A percentile compares a stretch with the other conserved stretches of the same genome.
Evolutionary conservation across 2,888 invertebrate species (phyloP).

Genomic region (Luffia ferchaultella): DNA sequence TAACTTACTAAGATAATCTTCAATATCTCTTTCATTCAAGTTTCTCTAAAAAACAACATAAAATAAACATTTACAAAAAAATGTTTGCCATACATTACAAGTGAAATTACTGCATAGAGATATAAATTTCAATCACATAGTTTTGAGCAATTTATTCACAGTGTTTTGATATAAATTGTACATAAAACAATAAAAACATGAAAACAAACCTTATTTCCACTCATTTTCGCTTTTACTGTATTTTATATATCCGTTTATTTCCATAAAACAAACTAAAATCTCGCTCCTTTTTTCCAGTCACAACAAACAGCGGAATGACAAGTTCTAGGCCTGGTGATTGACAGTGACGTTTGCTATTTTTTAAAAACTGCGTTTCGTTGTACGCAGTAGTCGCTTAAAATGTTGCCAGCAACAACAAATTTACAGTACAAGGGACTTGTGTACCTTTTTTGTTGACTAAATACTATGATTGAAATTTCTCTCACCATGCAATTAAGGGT

Average conservation of each 20-base stretch:
- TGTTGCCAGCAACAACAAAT: conserved; percentile 25
- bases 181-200: conserved; percentile 22
- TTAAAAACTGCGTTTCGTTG: conserved; percentile 23
- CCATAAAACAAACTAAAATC: conserved; percentile 16
- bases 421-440: conserved; percentile 23
- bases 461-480: conserved; percentile 23
- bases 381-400: conserved; percentile 20
- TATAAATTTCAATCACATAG: conserved; percentile 18
- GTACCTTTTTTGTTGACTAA: conserved; percentile 22
- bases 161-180: conserved; percentile 24
- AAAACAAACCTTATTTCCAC: conserved; percentile 22
- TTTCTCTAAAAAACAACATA: conserved; percentile 25
- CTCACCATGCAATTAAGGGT: conserved; percentile 19
- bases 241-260: conserved; percentile 16
- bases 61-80: conserved; percentile 23
- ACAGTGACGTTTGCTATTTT: conserved; percentile 22
- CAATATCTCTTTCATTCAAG: conserved; percentile 22
- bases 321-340: conserved; percentile 21
- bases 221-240: conserved; percentile 19
- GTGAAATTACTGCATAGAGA: conserved; percentile 21
- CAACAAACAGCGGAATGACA: conserved; percentile 22
- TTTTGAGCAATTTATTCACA: conserved; percentile 24
- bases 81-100: conserved; percentile 24
- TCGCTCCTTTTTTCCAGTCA: conserved; percentile 20
- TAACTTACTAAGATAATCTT: conserved; percentile 20